phyloP scores from a whole-genome alignment of 2,113 vertebrate species.

The Xenopus borealis region DNA sequence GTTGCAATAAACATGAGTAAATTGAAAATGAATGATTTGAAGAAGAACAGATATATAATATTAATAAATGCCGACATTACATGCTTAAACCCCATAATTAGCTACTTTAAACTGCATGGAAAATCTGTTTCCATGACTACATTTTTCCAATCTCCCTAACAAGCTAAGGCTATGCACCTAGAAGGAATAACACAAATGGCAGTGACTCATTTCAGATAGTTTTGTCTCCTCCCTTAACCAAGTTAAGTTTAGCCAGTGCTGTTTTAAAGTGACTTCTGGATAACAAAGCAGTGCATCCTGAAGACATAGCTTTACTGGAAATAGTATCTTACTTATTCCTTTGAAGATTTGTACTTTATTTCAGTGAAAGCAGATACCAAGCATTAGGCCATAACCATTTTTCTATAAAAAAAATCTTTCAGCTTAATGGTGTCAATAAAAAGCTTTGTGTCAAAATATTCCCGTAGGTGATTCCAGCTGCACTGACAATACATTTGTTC shows the following conservation, averaged over 20 bases:
- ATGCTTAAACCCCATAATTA: too few species aligned
- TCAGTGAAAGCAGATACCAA: constrained; percentile 21
- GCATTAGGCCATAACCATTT: constrained; percentile 3
- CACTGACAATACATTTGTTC: constrained; percentile 33
- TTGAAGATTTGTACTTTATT: constrained; percentile 12
- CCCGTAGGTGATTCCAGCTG: constrained; percentile 15
- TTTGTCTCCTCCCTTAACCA: too few species aligned
- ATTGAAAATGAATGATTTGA: too few species aligned
- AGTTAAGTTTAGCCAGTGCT: constrained; percentile 5
- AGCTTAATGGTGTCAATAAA: constrained; percentile 29
- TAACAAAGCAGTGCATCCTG: constrained; percentile 19
- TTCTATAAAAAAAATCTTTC: constrained; percentile 28
- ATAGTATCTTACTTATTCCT: constrained; percentile 32
- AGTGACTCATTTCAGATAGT: too few species aligned
- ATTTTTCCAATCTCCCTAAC: too few species aligned
- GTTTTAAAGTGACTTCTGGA: constrained; percentile 18
- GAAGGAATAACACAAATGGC: too few species aligned
- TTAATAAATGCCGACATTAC: too few species aligned
- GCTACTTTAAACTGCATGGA: too few species aligned
- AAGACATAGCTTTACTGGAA: constrained; percentile 25
- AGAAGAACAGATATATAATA: too few species aligned
- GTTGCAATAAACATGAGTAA: too few species aligned
- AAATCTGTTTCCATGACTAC: too few species aligned
- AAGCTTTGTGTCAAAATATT: constrained; percentile 37
- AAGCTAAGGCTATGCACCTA: too few species aligned